Evolutionary conservation across 2,888 invertebrate species (phyloP).

Genomic region (Dasypogon diadema): DNA sequence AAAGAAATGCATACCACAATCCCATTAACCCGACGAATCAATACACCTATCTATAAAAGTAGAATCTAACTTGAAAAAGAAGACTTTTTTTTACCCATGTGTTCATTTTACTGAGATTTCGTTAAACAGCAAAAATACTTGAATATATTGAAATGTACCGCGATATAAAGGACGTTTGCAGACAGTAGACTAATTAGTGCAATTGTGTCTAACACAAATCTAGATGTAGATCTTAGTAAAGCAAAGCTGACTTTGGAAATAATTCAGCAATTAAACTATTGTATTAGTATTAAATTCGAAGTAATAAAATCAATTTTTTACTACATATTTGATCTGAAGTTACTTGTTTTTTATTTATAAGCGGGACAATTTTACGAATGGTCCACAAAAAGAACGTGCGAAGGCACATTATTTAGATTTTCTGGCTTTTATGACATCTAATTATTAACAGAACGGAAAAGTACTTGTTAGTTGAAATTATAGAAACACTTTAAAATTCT

Average conservation of each 20-base stretch:
- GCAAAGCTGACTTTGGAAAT: slow-evolving; percentile 3
- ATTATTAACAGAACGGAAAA: no score
- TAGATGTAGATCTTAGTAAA: not conserved
- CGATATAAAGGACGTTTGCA: not conserved
- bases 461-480: no score
- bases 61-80: slow-evolving; percentile 8
- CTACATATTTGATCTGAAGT: not conserved
- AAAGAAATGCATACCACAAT: no score
- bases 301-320: slow-evolving; percentile 34
- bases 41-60: no score
- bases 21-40: no score
- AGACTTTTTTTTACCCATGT: slow-evolving; percentile 23
- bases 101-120: slow-evolving; percentile 32
- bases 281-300: slow-evolving; percentile 22
- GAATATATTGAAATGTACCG: slow-evolving; percentile 1
- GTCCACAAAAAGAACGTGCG: no score
- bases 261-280: slow-evolving; percentile 2
- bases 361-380: no score
- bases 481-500: no score
- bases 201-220: slow-evolving; percentile 23
- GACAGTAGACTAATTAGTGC: slow-evolving; percentile 31
- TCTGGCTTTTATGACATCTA: no score
- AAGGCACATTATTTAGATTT: no score
- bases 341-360: not conserved
- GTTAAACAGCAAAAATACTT: not conserved